Conservation (phyloP, 2,888 invertebrate species). For the Oeneis ivallda region DNA sequence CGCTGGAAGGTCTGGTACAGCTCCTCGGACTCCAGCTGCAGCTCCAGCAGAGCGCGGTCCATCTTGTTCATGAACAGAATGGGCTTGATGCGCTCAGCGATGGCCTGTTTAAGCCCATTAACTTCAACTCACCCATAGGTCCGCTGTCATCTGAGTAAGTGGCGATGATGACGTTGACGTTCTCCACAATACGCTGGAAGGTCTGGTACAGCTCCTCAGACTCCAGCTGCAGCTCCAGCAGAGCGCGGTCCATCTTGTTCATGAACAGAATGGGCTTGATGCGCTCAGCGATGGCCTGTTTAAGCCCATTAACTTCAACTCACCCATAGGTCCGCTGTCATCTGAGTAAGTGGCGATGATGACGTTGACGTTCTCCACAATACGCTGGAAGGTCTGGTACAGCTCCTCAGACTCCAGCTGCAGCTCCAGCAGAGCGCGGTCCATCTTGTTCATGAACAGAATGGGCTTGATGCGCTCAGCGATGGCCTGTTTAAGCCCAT, state of each 20-base stretch:
- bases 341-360: slow-evolving; percentile 99
- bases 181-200: slow-evolving; percentile 99
- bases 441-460: slow-evolving; percentile 99
- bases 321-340: slow-evolving; percentile 98
- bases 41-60: slow-evolving; percentile 98
- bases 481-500: slow-evolving; percentile 99
- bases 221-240: slow-evolving; percentile 97
- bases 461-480: slow-evolving; percentile 99
- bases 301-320: too few species aligned
- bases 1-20: slow-evolving; percentile 99
- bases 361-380: slow-evolving; percentile 99
- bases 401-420: slow-evolving; percentile 98
- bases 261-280: slow-evolving; percentile 99
- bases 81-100: slow-evolving; percentile 99
- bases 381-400: slow-evolving; percentile 99
- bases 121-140: slow-evolving; percentile 94
- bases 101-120: too few species aligned
- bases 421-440: slow-evolving; percentile 98
- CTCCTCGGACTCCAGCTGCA: slow-evolving; percentile 98
- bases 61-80: slow-evolving; percentile 99
- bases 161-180: slow-evolving; percentile 99
- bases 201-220: slow-evolving; percentile 99
- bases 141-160: slow-evolving; percentile 98
- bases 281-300: slow-evolving; percentile 99
- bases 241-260: slow-evolving; percentile 99